Evolutionary conservation across 2,113 vertebrate genomes (phyloP).

Genomic region (Mesoclemmys tuberculata): DNA sequence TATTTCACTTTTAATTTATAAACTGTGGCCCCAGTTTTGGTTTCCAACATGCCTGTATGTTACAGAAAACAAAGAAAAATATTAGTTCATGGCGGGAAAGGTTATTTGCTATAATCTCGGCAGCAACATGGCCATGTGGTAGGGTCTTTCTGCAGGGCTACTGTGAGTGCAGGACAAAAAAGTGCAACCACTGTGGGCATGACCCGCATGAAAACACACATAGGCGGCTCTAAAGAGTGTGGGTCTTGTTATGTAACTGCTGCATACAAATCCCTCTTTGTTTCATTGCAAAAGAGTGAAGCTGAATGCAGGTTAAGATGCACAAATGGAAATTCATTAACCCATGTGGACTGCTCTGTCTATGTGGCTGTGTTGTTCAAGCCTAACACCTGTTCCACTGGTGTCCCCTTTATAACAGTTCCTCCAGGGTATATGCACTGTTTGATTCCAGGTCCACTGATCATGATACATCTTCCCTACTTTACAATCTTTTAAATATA

Average conservation of each 20-base stretch:
- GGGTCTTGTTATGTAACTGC: neutral
- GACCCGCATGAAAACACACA: neutral
- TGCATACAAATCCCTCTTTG: neutral
- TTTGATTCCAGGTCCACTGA: no score
- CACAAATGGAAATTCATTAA: no score
- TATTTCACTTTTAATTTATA: neutral
- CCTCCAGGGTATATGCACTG: no score
- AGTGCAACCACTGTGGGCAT: neutral
- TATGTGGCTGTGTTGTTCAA: no score
- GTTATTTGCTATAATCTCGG: no score
- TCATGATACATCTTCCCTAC: no score
- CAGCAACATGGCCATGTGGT: neutral
- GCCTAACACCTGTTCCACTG: no score
- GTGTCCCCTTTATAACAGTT: no score
- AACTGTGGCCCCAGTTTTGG: neutral
- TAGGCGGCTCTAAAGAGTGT: neutral
- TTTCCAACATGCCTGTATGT: neutral
- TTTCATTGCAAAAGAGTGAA: neutral
- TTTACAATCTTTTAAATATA: no score
- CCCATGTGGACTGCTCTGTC: no score
- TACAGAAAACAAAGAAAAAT: neutral
- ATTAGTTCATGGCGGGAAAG: neutral
- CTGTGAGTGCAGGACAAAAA: neutral
- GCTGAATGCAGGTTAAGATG: no score
- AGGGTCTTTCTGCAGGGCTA: neutral